Percentiles rank a stretch among this genome's conserved stretches.
Conservation (phyloP, 1,140 invertebrate genomes). For the Drosophila saltans region DNA sequence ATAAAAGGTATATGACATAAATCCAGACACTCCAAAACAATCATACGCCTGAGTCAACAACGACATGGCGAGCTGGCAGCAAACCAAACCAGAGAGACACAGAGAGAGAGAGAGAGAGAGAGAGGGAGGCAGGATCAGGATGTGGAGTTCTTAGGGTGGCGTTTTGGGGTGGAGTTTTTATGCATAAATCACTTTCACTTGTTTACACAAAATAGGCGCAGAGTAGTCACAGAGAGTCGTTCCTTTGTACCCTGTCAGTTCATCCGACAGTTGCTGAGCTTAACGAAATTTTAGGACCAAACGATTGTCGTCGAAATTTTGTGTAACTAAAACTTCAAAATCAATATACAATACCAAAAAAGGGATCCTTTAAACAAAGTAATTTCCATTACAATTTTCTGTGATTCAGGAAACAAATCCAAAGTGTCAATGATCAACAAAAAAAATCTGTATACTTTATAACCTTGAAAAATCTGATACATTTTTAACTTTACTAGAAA, state of each 20-base stretch:
- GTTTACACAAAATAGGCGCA: conserved; percentile 79
- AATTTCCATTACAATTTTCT: too few species aligned
- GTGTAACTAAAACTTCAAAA: too few species aligned
- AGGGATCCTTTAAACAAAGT: too few species aligned
- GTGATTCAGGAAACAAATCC: too few species aligned
- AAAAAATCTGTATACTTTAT: too few species aligned
- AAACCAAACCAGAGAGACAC: conserved; percentile 3
- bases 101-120: neutral
- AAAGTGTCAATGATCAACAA: too few species aligned
- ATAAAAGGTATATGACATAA: conserved; percentile 60
- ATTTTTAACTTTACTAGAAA: too few species aligned
- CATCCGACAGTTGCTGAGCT: conserved; percentile 40
- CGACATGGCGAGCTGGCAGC: conserved; percentile 46
- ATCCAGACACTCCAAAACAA: conserved; percentile 78
- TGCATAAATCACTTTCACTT: conserved; percentile 81
- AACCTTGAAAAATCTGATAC: too few species aligned
- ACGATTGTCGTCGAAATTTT: too few species aligned
- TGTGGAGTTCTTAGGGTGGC: neutral
- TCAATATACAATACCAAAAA: too few species aligned
- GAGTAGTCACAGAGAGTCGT: conserved; percentile 35
- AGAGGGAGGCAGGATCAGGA: neutral
- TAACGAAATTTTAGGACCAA: conserved; percentile 76
- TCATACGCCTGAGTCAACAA: conserved; percentile 81
- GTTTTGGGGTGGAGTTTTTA: conserved; percentile 46
- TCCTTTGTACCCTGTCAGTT: conserved; percentile 15